phyloP scores from a whole-genome alignment of 2,797 vertebrate species.

The Centropyge bicolor region DNA sequence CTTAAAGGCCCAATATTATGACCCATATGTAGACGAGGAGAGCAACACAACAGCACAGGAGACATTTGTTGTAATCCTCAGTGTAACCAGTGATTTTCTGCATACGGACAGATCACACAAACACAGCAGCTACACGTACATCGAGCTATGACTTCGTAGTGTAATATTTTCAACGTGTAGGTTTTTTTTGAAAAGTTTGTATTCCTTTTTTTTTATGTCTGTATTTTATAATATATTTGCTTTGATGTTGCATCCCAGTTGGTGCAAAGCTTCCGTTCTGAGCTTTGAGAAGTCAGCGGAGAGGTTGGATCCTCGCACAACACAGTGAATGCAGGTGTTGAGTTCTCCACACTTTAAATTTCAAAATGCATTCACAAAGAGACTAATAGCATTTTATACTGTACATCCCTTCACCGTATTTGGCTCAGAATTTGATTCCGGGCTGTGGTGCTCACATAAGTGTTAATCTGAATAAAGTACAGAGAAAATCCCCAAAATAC shows the following conservation, averaged over 20 bases:
- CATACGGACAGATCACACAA: constrained; percentile 41
- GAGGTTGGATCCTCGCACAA: background rate
- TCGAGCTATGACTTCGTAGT: background rate
- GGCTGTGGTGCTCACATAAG: background rate
- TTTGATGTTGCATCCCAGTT: background rate
- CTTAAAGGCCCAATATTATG: constrained; percentile 82
- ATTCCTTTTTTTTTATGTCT: background rate
- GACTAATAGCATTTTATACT: background rate
- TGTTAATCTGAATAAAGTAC: constrained; percentile 3
- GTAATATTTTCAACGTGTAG: background rate
- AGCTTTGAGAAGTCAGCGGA: constrained; percentile 3
- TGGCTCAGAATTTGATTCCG: background rate
- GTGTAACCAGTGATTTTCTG: constrained; percentile 49
- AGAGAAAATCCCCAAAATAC: background rate
- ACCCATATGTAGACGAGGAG: constrained; percentile 78
- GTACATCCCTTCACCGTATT: background rate
- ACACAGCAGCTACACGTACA: background rate
- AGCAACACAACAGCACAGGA: constrained; percentile 72
- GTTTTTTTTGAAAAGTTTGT: background rate
- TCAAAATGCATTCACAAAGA: background rate
- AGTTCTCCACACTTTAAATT: background rate
- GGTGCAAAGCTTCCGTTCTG: background rate
- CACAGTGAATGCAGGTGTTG: background rate
- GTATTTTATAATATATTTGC: background rate
- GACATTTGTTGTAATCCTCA: constrained; percentile 65